Conservation (phyloP, 2,888 invertebrate species). For the Torymus texanus region DNA sequence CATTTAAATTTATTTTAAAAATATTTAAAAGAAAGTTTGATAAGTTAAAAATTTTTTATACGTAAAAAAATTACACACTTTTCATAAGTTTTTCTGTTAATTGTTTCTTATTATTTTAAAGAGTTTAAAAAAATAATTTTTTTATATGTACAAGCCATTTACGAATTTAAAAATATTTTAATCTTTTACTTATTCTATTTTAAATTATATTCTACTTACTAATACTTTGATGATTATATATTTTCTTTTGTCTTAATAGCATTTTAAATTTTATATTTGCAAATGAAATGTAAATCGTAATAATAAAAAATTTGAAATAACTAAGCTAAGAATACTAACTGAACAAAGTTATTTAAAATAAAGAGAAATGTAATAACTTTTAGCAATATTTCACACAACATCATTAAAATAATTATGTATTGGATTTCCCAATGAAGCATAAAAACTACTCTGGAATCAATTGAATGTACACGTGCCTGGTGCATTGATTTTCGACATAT, state of each 20-base stretch:
- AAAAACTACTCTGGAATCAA: slow-evolving; percentile 33
- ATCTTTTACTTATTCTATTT: too few relatives aligned
- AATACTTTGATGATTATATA: not conserved
- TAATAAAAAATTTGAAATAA: slow-evolving; percentile 2
- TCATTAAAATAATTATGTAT: not conserved
- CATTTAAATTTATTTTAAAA: not conserved
- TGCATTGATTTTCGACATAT: slow-evolving; percentile 31
- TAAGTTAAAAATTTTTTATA: too few relatives aligned
- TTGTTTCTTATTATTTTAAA: too few relatives aligned
- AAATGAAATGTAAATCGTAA: not conserved
- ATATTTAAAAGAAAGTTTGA: not conserved
- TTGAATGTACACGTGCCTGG: slow-evolving; percentile 51
- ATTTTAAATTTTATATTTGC: too few relatives aligned
- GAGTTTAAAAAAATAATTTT: too few relatives aligned
- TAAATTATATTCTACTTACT: not conserved
- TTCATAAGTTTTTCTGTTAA: too few relatives aligned
- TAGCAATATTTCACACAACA: not conserved
- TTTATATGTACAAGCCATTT: too few relatives aligned
- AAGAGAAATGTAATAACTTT: not conserved
- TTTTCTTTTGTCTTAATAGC: not conserved
- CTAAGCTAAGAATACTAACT: not conserved
- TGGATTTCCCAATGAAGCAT: not conserved
- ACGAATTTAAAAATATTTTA: too few relatives aligned
- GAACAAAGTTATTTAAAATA: slow-evolving; percentile 8
- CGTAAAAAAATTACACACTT: too few relatives aligned